Evolutionary conservation across 2,888 invertebrate species (phyloP).

Genomic region (Bhutanitis thaidina): DNA sequence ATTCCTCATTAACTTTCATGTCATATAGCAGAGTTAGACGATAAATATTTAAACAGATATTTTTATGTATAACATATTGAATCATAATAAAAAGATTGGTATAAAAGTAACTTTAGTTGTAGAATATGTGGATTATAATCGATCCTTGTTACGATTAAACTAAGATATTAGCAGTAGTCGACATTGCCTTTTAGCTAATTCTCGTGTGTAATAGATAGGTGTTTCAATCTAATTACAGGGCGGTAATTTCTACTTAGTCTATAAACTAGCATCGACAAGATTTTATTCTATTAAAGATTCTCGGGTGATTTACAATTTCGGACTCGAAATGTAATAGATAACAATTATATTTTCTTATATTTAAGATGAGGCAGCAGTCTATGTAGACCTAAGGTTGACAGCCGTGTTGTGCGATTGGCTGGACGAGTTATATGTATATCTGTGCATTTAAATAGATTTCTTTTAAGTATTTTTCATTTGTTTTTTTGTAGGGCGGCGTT

Average conservation of each 20-base stretch:
- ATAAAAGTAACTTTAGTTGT: too few relatives aligned
- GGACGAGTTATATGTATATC: slow-evolving; percentile 5
- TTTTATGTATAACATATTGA: too few relatives aligned
- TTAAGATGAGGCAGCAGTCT: not conserved
- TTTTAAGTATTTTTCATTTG: not conserved
- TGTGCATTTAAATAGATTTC: not conserved
- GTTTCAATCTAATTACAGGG: slow-evolving; percentile 19
- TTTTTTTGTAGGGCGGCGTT: not conserved
- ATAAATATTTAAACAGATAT: too few relatives aligned
- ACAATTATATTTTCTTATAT: slow-evolving; percentile 13
- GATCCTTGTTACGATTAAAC: not conserved
- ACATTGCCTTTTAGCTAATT: slow-evolving; percentile 13
- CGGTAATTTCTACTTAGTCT: slow-evolving; percentile 10
- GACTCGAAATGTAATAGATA: slow-evolving; percentile 4
- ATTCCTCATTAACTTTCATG: too few relatives aligned
- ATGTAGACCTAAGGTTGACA: not conserved
- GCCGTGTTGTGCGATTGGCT: too few relatives aligned
- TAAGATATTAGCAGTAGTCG: slow-evolving; percentile 1
- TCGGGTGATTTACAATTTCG: not conserved
- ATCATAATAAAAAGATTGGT: too few relatives aligned
- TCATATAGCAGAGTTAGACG: too few relatives aligned
- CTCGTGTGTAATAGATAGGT: slow-evolving; percentile 10
- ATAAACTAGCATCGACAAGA: not conserved
- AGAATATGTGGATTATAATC: not conserved
- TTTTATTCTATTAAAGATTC: slow-evolving; percentile 3